These are phyloP conservation scores for Tenthredo mesomela DNA, from an alignment of 2,888 invertebrate genomes.

Conservation along the genomic window DNA sequence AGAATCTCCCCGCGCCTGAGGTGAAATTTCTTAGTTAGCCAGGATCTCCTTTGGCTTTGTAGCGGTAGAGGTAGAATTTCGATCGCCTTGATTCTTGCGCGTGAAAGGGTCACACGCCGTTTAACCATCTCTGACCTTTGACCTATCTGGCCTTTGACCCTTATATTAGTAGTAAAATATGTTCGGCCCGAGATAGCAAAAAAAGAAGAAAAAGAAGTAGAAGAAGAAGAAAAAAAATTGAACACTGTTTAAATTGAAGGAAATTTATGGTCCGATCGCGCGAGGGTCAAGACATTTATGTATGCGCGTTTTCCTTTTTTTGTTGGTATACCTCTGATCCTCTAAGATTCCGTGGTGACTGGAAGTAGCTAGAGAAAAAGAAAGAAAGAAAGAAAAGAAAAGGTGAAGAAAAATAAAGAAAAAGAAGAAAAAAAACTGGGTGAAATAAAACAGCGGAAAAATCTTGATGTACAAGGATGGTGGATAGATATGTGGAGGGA, in stretches of 20 bases:
- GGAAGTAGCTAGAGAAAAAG: neutral
- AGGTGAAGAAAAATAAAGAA: neutral
- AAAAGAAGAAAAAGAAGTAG: too few relatives aligned
- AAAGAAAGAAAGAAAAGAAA: neutral
- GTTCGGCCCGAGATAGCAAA: neutral
- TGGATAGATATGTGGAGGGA: neutral
- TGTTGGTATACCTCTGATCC: neutral
- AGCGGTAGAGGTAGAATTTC: slow-evolving; percentile 13
- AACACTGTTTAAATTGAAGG: slow-evolving; percentile 1
- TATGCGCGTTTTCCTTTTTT: neutral
- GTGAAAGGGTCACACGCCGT: neutral
- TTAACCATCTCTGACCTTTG: neutral
- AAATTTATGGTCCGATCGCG: slow-evolving; percentile 16
- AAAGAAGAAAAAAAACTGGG: neutral
- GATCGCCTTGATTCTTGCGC: neutral
- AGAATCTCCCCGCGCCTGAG: neutral
- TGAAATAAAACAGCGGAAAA: neutral
- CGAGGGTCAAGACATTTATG: slow-evolving; percentile 27
- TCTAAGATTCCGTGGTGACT: neutral
- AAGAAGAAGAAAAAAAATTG: neutral
- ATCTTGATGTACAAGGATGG: neutral
- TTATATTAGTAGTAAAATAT: neutral
- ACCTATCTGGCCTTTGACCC: slow-evolving; percentile 11
- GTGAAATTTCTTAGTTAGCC: slow-evolving; percentile 4
- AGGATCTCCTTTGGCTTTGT: neutral